A percentile compares a stretch with the other conserved stretches of the same genome.
These are phyloP conservation scores for Pachycephala philippinensis DNA, from an alignment of 2,113 vertebrate species.

Conservation along the genomic window DNA sequence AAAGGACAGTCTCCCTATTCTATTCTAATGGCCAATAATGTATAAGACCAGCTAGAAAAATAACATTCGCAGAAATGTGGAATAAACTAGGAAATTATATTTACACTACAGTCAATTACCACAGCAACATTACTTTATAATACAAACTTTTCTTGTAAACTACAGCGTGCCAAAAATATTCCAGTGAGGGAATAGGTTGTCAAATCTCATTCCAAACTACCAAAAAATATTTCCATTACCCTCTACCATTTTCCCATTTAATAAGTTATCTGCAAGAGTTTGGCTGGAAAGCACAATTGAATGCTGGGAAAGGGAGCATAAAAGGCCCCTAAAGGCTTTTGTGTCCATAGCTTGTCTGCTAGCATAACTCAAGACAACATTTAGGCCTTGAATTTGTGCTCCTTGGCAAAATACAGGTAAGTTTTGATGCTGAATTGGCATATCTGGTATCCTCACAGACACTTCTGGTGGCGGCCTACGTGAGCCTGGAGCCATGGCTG, in stretches of 20 bases:
- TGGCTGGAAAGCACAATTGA: not conserved
- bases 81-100: constrained; percentile 43
- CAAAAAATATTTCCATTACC: constrained; percentile 29
- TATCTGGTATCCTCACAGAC: not conserved
- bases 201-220: constrained; percentile 51
- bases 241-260: constrained; percentile 20
- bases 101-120: constrained; percentile 48
- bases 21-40: constrained; percentile 63
- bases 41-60: constrained; percentile 46
- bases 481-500: not conserved
- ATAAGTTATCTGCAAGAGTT: not conserved
- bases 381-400: not conserved
- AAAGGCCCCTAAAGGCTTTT: not conserved
- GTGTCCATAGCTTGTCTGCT: not conserved
- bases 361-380: not conserved
- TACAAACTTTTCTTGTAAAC: constrained; percentile 38
- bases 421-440: not conserved
- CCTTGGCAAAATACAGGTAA: not conserved
- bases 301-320: not conserved
- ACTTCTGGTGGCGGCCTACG: not conserved
- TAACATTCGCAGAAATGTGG: constrained; percentile 25
- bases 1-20: constrained; percentile 52
- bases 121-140: constrained; percentile 27
- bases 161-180: constrained; percentile 47
- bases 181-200: constrained; percentile 45